Percentiles rank a stretch among this genome's conserved stretches.
These are phyloP conservation scores for Chironomus striatipennis DNA, from an alignment of 1,140 invertebrate genomes.

Conservation along the genomic window DNA sequence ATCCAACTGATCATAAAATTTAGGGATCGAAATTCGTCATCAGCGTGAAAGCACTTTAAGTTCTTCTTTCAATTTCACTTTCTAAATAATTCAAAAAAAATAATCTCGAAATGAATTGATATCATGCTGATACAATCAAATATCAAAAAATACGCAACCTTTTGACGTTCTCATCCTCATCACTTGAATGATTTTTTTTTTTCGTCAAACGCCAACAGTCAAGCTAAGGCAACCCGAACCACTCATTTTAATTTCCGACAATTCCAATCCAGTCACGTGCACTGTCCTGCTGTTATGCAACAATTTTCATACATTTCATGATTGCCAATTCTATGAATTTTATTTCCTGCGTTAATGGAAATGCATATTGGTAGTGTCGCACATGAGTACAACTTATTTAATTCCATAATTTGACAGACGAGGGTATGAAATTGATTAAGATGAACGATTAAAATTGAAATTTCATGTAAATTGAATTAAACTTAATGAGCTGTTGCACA, in stretches of 20 bases:
- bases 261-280: slow-evolving; percentile 11
- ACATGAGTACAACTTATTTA: slow-evolving; percentile 4
- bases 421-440: slow-evolving; percentile 17
- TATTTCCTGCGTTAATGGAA: slow-evolving; percentile 12
- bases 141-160: neutral
- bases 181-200: neutral
- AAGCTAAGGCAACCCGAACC: neutral
- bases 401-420: slow-evolving; percentile 8
- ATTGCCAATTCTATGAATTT: slow-evolving; percentile 13
- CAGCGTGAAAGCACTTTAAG: no score
- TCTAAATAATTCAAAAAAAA: no score
- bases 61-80: neutral
- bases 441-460: slow-evolving; percentile 24
- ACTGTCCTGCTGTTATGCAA: neutral
- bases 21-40: no score
- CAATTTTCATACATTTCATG: slow-evolving; percentile 11
- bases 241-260: slow-evolving; percentile 23
- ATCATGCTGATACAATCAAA: neutral
- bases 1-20: no score
- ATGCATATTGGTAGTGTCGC: neutral
- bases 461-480: slow-evolving; percentile 17
- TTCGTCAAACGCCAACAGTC: neutral
- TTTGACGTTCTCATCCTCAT: neutral
- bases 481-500: slow-evolving; percentile 2
- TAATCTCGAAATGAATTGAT: neutral